Conservation (phyloP, 2,797 vertebrate genomes). For the Chrosomus eos region DNA sequence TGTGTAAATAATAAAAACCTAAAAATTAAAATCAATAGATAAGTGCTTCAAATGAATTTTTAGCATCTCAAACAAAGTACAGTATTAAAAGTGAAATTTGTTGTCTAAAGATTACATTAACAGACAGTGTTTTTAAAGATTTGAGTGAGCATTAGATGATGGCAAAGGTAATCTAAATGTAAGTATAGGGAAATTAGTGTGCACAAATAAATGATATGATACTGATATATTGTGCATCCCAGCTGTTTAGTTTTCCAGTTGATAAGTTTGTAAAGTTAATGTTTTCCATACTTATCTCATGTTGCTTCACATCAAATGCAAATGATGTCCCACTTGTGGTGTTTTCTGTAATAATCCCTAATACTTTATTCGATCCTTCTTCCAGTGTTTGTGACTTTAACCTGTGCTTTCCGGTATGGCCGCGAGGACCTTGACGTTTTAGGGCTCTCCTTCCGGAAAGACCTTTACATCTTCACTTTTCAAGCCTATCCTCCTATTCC, state of each 20-base stretch:
- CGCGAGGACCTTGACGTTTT: slow-evolving; percentile 95
- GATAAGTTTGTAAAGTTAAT: not conserved
- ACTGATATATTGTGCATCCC: not conserved
- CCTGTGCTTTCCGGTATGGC: slow-evolving; percentile 95
- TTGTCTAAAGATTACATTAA: not conserved
- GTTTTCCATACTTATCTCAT: not conserved
- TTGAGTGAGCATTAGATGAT: not conserved
- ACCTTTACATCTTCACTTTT: slow-evolving; percentile 93
- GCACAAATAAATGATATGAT: not conserved
- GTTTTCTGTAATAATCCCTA: not conserved
- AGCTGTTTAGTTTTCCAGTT: not conserved
- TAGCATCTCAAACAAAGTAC: not conserved
- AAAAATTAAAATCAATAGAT: not conserved
- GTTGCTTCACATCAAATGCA: not conserved
- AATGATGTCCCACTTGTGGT: not conserved
- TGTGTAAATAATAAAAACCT: not conserved
- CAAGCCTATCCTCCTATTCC: slow-evolving; percentile 92
- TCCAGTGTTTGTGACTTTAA: slow-evolving; percentile 92
- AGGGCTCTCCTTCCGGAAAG: slow-evolving; percentile 94
- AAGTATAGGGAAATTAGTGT: not conserved
- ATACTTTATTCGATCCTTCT: not conserved
- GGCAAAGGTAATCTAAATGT: not conserved
- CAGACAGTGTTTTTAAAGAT: not conserved
- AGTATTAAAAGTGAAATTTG: not conserved
- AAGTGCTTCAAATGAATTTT: not conserved